phyloP scores from a whole-genome alignment of 1,140 invertebrate species.

The Cataglyphis hispanica region DNA sequence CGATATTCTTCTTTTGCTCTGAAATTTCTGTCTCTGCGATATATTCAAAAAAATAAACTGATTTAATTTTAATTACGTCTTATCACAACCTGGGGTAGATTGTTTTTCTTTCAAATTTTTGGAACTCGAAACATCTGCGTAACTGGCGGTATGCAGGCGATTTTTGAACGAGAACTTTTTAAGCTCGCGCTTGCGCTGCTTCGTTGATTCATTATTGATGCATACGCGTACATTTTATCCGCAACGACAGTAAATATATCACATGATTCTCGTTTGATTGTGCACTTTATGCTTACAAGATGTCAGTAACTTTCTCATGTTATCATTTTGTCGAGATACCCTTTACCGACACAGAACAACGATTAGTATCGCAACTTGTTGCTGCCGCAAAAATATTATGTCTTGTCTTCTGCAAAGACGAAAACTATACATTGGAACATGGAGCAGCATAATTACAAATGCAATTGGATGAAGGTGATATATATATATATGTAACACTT shows the following conservation, averaged over 20 bases:
- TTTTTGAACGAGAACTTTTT: constrained; percentile 13
- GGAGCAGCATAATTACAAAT: neutral
- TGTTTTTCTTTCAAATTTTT: neutral
- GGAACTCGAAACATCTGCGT: neutral
- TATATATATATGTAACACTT: neutral
- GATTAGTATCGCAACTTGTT: constrained; percentile 37
- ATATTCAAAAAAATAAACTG: neutral
- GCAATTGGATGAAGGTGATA: constrained; percentile 30
- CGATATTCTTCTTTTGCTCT: neutral
- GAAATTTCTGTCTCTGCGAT: neutral
- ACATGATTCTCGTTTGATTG: constrained; percentile 28
- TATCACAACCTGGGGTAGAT: neutral
- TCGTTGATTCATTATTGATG: constrained; percentile 38
- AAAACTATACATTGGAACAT: neutral
- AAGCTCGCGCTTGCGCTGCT: constrained; percentile 37
- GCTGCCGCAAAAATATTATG: constrained; percentile 28
- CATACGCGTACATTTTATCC: constrained; percentile 45
- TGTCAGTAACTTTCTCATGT: neutral
- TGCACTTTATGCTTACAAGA: neutral
- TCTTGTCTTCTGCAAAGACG: neutral
- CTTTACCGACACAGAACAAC: constrained; percentile 24
- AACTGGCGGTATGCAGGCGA: neutral
- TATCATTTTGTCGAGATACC: constrained; percentile 6
- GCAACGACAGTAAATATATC: constrained; percentile 37
- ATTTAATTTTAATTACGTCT: neutral